Conservation (phyloP, 2,888 invertebrate species). For the Kuschelorhynchus macadamiae region DNA sequence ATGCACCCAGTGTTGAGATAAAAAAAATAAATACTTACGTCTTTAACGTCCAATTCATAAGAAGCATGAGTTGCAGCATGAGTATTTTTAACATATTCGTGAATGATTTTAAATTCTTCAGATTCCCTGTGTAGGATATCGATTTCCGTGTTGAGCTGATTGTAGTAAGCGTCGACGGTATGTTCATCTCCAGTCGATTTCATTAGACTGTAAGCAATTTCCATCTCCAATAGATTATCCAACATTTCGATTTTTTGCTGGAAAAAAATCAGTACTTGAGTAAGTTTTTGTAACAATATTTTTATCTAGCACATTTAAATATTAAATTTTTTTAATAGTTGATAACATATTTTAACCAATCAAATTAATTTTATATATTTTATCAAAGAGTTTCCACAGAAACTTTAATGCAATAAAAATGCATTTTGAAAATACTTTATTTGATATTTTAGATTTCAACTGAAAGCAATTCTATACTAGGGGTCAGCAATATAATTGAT, state of each 20-base stretch:
- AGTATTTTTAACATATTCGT: constrained; percentile 89
- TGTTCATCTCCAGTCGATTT: constrained; percentile 70
- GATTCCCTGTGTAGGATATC: constrained; percentile 76
- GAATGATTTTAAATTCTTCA: constrained; percentile 82
- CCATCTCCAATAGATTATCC: constrained; percentile 93
- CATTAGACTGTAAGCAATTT: constrained; percentile 93
- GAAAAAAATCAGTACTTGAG: constrained; percentile 56
- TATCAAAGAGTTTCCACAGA: no score
- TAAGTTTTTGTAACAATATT: no score
- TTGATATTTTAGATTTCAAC: no score
- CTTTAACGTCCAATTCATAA: constrained; percentile 79
- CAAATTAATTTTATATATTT: no score
- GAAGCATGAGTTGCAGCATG: constrained; percentile 91
- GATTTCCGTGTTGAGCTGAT: constrained; percentile 87
- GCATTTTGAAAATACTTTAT: no score
- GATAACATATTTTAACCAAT: no score
- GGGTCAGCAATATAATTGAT: no score
- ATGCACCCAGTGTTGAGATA: no score
- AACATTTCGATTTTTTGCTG: constrained; percentile 86
- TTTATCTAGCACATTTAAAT: no score
- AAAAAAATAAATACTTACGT: constrained; percentile 59
- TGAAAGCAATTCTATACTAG: no score
- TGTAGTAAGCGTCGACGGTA: constrained; percentile 85
- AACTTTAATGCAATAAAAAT: no score
- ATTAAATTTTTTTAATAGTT: no score